phyloP scores from a whole-genome alignment of 2,888 invertebrate species.

The Acanthoscelides obtectus region DNA sequence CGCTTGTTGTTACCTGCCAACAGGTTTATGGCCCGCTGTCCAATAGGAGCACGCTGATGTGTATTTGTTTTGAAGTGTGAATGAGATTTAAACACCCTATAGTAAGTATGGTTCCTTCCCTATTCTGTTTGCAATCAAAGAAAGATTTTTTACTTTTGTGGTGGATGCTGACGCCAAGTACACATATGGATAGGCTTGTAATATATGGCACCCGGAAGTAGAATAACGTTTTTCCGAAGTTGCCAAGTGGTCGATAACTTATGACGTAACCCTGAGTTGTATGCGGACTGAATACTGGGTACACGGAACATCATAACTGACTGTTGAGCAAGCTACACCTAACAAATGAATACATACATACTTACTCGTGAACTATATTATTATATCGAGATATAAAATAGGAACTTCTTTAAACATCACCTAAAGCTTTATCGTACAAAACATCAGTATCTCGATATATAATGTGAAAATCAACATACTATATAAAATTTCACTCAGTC shows the following conservation, averaged over 20 bases:
- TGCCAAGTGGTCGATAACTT: not conserved
- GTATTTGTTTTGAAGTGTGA: no score
- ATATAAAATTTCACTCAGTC: conserved; percentile 53
- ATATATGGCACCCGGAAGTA: not conserved
- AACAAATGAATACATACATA: conserved; percentile 47
- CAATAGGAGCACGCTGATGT: no score
- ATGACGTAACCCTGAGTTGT: conserved; percentile 45
- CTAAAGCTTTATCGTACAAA: conserved; percentile 50
- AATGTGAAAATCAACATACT: conserved; percentile 51
- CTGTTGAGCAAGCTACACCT: conserved; percentile 50
- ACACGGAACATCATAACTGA: conserved; percentile 43
- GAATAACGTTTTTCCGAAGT: not conserved
- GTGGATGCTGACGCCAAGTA: not conserved
- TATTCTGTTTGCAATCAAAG: not conserved
- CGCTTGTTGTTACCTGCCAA: no score
- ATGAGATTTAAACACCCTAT: no score
- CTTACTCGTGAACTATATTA: conserved; percentile 45
- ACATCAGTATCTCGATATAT: conserved; percentile 48
- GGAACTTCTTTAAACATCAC: conserved; percentile 52
- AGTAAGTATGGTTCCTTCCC: no score
- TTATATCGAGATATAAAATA: conserved; percentile 51
- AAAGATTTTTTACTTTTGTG: not conserved
- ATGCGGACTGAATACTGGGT: conserved; percentile 36
- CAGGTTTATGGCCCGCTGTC: no score
- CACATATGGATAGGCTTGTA: not conserved